A percentile compares a stretch with the other conserved stretches of the same genome.
phyloP scores from a whole-genome alignment of 2,888 invertebrate species.

The Myathropa florea region DNA sequence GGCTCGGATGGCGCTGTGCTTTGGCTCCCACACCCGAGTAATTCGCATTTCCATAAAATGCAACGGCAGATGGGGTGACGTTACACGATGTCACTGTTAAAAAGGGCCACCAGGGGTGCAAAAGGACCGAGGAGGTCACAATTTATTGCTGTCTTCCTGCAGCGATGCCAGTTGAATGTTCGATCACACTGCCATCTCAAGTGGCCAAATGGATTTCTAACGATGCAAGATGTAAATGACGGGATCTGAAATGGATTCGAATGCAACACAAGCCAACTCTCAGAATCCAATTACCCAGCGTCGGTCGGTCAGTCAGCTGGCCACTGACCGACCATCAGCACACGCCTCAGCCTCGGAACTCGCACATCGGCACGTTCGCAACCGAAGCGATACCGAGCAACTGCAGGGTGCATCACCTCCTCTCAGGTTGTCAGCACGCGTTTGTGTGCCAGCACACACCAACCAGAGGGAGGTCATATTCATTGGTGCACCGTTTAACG shows the following conservation, averaged over 20 bases:
- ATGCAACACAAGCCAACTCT: neutral
- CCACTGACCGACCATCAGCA: no score
- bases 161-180: neutral
- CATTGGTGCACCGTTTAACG: no score
- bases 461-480: no score
- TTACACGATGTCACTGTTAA: constrained; percentile 18
- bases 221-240: constrained; percentile 32
- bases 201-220: constrained; percentile 27
- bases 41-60: neutral
- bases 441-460: no score
- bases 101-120: no score
- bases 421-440: no score
- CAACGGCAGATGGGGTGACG: neutral
- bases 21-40: no score
- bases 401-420: no score
- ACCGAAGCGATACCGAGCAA: no score
- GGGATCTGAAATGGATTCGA: neutral
- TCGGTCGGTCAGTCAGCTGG: no score
- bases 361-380: no score
- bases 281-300: neutral
- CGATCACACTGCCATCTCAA: neutral
- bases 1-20: constrained; percentile 49
- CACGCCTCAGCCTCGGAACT: no score
- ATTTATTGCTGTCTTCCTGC: constrained; percentile 40
- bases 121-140: constrained; percentile 19